Base-by-base conservation (phyloP, 2,888 invertebrate genomes). In the Neoscelio sp. region DNA sequence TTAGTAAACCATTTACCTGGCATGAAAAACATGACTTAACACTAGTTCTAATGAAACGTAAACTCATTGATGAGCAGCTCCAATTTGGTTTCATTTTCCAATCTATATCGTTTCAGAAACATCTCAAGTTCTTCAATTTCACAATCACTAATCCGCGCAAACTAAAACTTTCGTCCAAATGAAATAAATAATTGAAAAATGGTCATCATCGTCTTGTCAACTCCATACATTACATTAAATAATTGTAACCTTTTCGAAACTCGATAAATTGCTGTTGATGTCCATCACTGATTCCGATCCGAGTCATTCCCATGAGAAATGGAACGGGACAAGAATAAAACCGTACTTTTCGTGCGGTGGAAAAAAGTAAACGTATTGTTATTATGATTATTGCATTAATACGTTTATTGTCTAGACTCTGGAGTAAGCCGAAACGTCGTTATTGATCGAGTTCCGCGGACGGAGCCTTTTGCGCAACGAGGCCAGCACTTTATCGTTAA, bases 371-470 rank as follows among this genome's bases (percentile, higher is more conserved):
- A 38, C 42, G 13, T 79, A 52, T 73, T 56, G 58, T 44, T 65
- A 52, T 68, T 50, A 54, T 73, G 71, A 74, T 73, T 48, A 73
- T 56, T 33, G 64, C n/a, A 79, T 56, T 73, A 68, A 80, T 54
- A 65, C 23, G 60, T 54, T 78, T 75, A 62, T 79, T 79, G 70
- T 81, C 74, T 79, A 68, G 58, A 70, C 56, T 76, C 62, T 71
- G 48, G 67, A 79, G 74, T 75, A 77, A 81, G 74, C 56, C 70
- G 56, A 81, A 77, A 77, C 73, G 81, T 75, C 79, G 78, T 83
- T 86, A 86, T 86, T 85, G 86, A 86, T 86, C 86, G 83, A 80
- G 80, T 82, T 80, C 73, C 74, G 79, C 64, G 74, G 60, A 67
- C 67, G 77, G 76, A 42, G 68, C 33, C 52, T 70, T 74, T 80